Percentiles rank a stretch among this genome's conserved stretches.
Evolutionary conservation across 2,797 vertebrate genomes (phyloP).

Genomic region (Bradypus variegatus): DNA sequence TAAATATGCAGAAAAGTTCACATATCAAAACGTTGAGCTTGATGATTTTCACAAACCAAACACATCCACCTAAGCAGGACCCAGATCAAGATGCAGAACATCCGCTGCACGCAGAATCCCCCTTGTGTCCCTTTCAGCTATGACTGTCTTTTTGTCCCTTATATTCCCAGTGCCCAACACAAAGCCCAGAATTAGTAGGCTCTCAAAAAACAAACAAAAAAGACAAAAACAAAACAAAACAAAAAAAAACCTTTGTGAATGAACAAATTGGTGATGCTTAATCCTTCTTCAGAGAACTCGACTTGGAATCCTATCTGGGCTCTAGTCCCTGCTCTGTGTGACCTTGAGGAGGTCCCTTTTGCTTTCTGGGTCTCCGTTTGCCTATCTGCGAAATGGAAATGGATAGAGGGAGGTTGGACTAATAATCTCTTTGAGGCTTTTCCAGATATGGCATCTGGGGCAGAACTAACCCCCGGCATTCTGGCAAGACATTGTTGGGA

Average conservation of each 20-base stretch:
- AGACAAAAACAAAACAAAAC: too few relatives aligned
- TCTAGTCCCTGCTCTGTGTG: background rate
- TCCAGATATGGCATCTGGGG: background rate
- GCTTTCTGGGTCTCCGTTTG: conserved; percentile 31
- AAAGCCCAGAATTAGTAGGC: background rate
- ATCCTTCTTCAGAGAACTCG: conserved; percentile 11
- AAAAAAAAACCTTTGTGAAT: background rate
- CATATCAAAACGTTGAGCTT: background rate
- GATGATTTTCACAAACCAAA: background rate
- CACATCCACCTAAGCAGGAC: background rate
- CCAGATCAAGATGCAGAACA: background rate
- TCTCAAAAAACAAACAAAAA: background rate
- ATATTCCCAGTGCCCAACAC: background rate
- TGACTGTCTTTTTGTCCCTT: background rate
- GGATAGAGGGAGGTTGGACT: background rate
- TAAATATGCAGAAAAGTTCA: background rate
- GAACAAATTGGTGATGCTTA: background rate
- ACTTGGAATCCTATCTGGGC: background rate
- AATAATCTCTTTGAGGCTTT: conserved; percentile 30
- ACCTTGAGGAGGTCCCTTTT: background rate
- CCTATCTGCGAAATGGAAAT: background rate
- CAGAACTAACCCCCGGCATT: background rate
- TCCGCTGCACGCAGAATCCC: background rate
- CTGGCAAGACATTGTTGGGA: background rate
- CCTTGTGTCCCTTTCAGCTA: background rate